A percentile compares a stretch with the other conserved stretches of the same genome.
Conservation (phyloP, 30 jellyfish, hydroid and myxozoan species). For the Nemopilema nomurai region DNA sequence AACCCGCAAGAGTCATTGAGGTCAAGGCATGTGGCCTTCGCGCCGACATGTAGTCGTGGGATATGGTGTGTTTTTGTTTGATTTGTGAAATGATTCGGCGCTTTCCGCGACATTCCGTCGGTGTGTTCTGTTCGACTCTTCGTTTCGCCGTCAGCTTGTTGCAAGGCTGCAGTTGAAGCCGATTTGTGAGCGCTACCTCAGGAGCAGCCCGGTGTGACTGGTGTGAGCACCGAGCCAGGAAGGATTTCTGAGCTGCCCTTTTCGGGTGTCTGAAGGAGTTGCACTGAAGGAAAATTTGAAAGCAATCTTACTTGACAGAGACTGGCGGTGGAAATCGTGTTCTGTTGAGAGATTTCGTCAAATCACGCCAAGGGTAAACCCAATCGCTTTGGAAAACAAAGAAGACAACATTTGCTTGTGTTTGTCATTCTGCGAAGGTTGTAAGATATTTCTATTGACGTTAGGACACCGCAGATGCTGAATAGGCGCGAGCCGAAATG, state of each 20-base stretch:
- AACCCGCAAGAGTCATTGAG: slow-evolving; percentile 66
- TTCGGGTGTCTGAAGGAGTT: neutral
- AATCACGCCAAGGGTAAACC: neutral
- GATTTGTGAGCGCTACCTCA: neutral
- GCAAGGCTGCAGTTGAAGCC: neutral
- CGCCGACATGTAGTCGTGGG: neutral
- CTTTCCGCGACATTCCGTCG: neutral
- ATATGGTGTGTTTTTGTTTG: slow-evolving; percentile 1
- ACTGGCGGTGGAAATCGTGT: neutral
- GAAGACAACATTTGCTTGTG: neutral
- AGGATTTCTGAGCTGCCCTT: neutral
- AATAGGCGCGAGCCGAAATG: neutral
- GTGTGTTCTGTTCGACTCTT: neutral
- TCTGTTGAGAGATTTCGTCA: neutral
- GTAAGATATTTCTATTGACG: neutral
- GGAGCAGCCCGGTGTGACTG: neutral
- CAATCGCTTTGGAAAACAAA: neutral
- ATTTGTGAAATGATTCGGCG: neutral
- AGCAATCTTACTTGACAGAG: neutral
- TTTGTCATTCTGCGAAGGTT: neutral
- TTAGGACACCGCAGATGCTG: neutral
- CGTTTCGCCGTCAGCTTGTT: neutral
- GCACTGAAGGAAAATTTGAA: neutral
- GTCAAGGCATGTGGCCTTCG: slow-evolving; percentile 63
- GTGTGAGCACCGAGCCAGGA: neutral